Evolutionary conservation across 2,113 vertebrate species (phyloP).

Genomic region (Sclerurus mexicanus): DNA sequence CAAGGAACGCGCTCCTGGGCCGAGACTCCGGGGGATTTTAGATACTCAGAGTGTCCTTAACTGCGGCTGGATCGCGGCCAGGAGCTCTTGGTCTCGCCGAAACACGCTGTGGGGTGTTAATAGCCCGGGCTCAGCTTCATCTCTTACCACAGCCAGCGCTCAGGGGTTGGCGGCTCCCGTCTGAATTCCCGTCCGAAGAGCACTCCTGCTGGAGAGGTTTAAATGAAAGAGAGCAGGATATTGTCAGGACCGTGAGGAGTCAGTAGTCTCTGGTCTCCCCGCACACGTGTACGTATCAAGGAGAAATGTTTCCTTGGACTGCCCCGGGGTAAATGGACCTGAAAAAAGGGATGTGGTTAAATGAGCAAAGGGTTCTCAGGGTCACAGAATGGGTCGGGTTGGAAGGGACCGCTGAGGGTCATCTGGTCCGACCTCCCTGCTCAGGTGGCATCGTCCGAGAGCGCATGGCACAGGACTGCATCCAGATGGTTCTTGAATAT

Average conservation of each 20-base stretch:
- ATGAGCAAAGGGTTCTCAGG: not conserved
- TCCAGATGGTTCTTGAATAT: not conserved
- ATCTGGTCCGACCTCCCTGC: not conserved
- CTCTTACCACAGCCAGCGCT: rapidly evolving
- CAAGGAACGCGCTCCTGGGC: not conserved
- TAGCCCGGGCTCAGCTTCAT: not conserved
- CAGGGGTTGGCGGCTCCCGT: too few relatives aligned
- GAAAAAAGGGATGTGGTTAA: not conserved
- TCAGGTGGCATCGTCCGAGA: not conserved
- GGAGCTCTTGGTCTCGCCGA: not conserved
- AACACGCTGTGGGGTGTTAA: rapidly evolving
- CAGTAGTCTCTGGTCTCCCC: not conserved
- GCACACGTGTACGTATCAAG: not conserved
- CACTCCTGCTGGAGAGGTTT: rapidly evolving
- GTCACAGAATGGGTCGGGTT: too few relatives aligned
- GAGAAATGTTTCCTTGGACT: not conserved
- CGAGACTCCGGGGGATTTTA: not conserved
- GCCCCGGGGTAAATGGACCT: not conserved
- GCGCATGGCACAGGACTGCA: rapidly evolving
- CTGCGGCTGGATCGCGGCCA: not conserved
- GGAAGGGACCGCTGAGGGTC: not conserved
- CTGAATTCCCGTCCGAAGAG: too few relatives aligned
- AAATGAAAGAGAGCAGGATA: rapidly evolving
- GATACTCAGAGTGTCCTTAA: not conserved
- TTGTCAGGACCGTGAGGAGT: not conserved